Evolutionary conservation across 2,113 vertebrate species (phyloP), one percentile per base, ranked within the genome.

Genomic region (Psephotus haematonotus): DNA sequence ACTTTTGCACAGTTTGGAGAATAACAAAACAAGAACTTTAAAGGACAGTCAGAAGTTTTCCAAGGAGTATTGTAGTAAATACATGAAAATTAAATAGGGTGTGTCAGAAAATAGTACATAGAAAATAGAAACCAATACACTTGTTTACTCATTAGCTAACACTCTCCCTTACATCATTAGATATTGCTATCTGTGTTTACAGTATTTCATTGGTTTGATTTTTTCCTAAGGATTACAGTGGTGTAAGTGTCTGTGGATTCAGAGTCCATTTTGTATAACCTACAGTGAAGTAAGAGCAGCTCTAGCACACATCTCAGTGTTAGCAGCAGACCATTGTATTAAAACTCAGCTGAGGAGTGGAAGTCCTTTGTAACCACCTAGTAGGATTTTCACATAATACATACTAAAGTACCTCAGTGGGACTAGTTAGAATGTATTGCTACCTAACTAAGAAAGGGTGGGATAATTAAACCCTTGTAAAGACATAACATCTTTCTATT

Each of bases 301-400:
- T 76, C 57, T 62, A 44, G 16, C 18, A 31, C 37, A 16, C 3
- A 0, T 46, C 37, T 47, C 39, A 13, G 1, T 9, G 17, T 20
- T 44, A 53, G 63, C 37, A 55, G 27, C 37, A 25, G 49, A 17
- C 35, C 5, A 0, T 43, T 53, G 35, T 67, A 1, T 41, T 49
- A 64, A 57, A 72, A 35, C 53, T 90, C 62, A 76, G 22, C 77
- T 72, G 74, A 76, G 77, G 39, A 60, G 23, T n/a, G 5, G 1
- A 79, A 72, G 27, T 65, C 47, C 65, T 57, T 91, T 43, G 24
- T 12, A 72, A 41, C 7, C 3, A 0, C 16, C 7, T 80, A 23
- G 16, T 52, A 37, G 28, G 37, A 67, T 43, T 83, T 74, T 50
- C 46, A 25, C 23, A 1, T 39, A 15, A 11, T 49, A 15, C 15